phyloP scores from a whole-genome alignment of 1,140 invertebrate genomes.

The Achroia grisella region DNA sequence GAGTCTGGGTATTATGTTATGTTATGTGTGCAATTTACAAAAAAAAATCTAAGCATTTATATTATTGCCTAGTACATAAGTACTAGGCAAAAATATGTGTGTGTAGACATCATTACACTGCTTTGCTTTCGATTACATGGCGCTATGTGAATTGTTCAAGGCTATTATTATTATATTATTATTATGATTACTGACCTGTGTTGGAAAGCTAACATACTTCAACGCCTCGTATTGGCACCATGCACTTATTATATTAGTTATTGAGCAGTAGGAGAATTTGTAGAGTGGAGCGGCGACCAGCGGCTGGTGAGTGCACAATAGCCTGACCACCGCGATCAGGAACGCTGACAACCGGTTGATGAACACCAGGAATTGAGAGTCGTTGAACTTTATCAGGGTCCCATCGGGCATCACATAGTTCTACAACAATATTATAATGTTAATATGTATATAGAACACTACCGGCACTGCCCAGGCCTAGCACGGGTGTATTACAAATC shows the following conservation, averaged over 20 bases:
- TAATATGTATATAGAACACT: neutral
- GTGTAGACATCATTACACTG: too few relatives aligned
- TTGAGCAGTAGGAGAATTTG: constrained; percentile 96
- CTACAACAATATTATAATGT: constrained; percentile 38
- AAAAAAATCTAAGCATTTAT: too few relatives aligned
- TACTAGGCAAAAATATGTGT: too few relatives aligned
- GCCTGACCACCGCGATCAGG: constrained; percentile 52
- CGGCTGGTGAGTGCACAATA: constrained; percentile 78
- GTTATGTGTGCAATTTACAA: too few relatives aligned
- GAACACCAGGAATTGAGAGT: constrained; percentile 97
- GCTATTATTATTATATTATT: too few relatives aligned
- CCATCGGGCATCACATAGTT: constrained; percentile 78
- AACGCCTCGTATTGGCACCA: constrained; percentile 99
- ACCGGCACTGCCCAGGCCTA: too few relatives aligned
- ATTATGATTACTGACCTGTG: constrained; percentile 79
- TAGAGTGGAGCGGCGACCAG: constrained; percentile 91
- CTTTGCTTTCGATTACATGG: too few relatives aligned
- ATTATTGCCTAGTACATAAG: too few relatives aligned
- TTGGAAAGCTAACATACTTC: constrained; percentile 98
- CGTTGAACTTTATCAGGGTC: constrained; percentile 83
- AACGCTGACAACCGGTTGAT: constrained; percentile 93
- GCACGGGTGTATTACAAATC: too few relatives aligned
- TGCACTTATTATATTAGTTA: constrained; percentile 98
- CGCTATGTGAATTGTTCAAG: too few relatives aligned
- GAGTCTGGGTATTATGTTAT: too few relatives aligned